A percentile compares a stretch with the other conserved stretches of the same genome.
Evolutionary conservation across 1,140 invertebrate species (phyloP).

Genomic region (Contarinia nasturtii): DNA sequence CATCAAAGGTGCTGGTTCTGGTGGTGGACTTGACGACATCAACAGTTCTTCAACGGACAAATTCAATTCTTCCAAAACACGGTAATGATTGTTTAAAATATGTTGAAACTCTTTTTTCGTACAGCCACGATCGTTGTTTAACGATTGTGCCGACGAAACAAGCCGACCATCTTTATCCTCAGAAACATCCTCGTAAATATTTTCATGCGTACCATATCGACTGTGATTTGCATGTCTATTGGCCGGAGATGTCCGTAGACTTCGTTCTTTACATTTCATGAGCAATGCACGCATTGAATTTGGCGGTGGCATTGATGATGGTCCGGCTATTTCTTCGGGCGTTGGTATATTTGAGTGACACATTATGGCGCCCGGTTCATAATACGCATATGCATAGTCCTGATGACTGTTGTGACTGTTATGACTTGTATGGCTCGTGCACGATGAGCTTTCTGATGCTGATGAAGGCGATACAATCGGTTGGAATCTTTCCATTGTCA

Average conservation of each 20-base stretch:
- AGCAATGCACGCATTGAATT: constrained; percentile 22
- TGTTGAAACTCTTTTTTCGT: constrained; percentile 62
- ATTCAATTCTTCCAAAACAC: constrained; percentile 68
- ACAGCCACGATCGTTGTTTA: constrained; percentile 35
- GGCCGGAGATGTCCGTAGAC: constrained; percentile 13
- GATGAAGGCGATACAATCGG: constrained; percentile 11
- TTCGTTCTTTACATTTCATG: constrained; percentile 15
- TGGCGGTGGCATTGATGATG: constrained; percentile 20
- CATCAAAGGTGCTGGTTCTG: constrained; percentile 13
- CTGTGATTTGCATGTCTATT: constrained; percentile 48
- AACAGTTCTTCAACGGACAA: constrained; percentile 70
- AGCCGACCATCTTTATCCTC: constrained; percentile 31
- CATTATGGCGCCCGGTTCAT: constrained; percentile 38
- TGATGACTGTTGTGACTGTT: neutral
- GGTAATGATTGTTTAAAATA: constrained; percentile 56
- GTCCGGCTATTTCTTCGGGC: constrained; percentile 24
- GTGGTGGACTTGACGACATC: constrained; percentile 39
- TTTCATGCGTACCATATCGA: constrained; percentile 63
- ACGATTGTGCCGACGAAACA: constrained; percentile 34
- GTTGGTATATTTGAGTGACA: constrained; percentile 37
- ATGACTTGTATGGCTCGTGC: constrained; percentile 1
- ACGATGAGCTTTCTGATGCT: constrained; percentile 3
- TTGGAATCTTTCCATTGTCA: constrained; percentile 30
- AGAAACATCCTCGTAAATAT: constrained; percentile 74
- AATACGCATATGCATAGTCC: constrained; percentile 51